Evolutionary conservation across 2,888 invertebrate genomes (phyloP).

Genomic region (Drosophila conformis): DNA sequence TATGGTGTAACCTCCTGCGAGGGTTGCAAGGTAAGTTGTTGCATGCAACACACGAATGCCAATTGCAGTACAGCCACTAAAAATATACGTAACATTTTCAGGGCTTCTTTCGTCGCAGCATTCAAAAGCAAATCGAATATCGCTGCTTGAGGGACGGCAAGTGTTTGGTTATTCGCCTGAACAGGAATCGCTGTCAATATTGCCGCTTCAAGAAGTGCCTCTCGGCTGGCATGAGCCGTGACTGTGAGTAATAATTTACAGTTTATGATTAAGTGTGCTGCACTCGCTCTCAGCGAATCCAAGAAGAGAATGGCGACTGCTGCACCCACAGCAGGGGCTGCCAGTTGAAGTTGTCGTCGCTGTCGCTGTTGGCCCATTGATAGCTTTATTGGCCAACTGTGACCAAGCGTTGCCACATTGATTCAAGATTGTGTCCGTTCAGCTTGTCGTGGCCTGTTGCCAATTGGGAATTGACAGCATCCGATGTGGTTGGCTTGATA

Average conservation of each 20-base stretch:
- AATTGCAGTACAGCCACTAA: background rate
- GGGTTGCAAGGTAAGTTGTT: conserved; percentile 94
- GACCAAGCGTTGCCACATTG: conserved; percentile 44
- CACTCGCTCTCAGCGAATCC: background rate
- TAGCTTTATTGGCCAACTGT: conserved; percentile 69
- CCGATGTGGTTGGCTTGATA: conserved; percentile 19
- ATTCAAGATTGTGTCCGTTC: conserved; percentile 63
- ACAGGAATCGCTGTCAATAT: conserved; percentile 97
- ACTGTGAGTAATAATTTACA: conserved; percentile 90
- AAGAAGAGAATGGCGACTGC: conserved; percentile 40
- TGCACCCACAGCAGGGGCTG: conserved; percentile 21
- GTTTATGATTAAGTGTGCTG: conserved; percentile 25
- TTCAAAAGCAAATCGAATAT: conserved; percentile 98
- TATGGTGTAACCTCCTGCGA: conserved; percentile 99
- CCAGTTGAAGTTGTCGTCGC: conserved; percentile 14
- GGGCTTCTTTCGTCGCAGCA: conserved; percentile 98
- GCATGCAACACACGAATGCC: background rate
- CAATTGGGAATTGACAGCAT: conserved; percentile 36
- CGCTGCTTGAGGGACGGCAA: conserved; percentile 97
- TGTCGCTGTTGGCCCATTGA: conserved; percentile 45
- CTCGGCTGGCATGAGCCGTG: conserved; percentile 97
- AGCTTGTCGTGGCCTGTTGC: conserved; percentile 32
- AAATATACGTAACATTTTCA: conserved; percentile 84
- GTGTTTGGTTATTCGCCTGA: conserved; percentile 96
- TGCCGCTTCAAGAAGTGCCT: conserved; percentile 98